Evolutionary conservation across 2,888 invertebrate species (phyloP).

Genomic region (Agrochola lota): DNA sequence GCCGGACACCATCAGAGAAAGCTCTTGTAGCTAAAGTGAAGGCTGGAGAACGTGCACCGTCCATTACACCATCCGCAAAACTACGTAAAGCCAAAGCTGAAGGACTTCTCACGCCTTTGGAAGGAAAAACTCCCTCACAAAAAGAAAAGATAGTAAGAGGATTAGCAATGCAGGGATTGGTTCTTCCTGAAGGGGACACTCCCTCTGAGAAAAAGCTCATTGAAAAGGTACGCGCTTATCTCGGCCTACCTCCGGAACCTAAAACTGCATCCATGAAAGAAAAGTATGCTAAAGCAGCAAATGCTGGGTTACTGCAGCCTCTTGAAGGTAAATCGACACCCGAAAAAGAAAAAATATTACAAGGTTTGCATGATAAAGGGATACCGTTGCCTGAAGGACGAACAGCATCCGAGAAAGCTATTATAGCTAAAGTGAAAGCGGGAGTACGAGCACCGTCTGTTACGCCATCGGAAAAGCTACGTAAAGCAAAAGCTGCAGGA

Average conservation of each 20-base stretch:
- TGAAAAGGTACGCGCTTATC: neutral
- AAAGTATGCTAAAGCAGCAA: no score
- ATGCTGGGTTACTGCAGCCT: no score
- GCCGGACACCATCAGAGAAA: conserved; percentile 31
- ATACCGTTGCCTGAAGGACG: neutral
- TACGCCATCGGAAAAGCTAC: neutral
- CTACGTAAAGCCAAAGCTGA: conserved; percentile 9
- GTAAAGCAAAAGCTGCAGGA: no score
- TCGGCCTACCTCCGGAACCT: conserved; percentile 44
- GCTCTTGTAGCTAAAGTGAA: conserved; percentile 41
- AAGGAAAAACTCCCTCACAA: conserved; percentile 1
- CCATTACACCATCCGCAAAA: conserved; percentile 19
- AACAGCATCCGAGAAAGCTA: conserved; percentile 29
- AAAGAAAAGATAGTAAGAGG: conserved; percentile 9
- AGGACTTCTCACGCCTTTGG: neutral
- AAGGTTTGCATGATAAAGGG: no score
- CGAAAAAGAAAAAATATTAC: no score
- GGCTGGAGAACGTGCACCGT: neutral
- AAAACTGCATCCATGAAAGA: conserved; percentile 22
- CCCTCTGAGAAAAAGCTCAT: neutral
- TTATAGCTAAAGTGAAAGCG: conserved; percentile 43
- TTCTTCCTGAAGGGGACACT: conserved; percentile 61
- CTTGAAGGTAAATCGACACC: no score
- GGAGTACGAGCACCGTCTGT: neutral
- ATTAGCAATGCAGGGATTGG: conserved; percentile 53